phyloP scores from a whole-genome alignment of 64 coral and sea anemone species.

The Trachythela sp. region DNA sequence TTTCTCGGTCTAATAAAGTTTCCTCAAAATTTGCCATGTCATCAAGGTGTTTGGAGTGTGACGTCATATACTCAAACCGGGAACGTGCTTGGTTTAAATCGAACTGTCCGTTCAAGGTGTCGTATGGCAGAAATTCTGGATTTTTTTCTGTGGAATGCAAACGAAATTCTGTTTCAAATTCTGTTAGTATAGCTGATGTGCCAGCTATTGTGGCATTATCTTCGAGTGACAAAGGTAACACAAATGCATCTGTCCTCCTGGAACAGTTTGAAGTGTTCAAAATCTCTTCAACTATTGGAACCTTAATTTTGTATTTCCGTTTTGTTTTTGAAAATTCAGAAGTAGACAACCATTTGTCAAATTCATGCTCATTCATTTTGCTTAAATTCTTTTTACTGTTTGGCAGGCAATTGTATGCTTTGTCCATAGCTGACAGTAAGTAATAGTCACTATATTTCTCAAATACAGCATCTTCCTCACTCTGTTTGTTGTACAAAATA shows the following conservation, averaged over 20 bases:
- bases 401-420: slow-evolving; percentile 13
- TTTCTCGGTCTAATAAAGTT: background rate
- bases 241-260: background rate
- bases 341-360: background rate
- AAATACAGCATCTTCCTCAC: background rate
- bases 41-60: background rate
- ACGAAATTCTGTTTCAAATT: slow-evolving; percentile 3
- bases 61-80: background rate
- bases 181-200: background rate
- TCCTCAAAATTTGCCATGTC: slow-evolving; percentile 13
- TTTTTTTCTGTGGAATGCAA: background rate
- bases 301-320: background rate
- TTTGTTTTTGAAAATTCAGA: background rate
- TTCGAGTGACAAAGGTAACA: slow-evolving; percentile 20
- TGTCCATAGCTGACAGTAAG: slow-evolving; percentile 24
- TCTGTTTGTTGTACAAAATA: background rate
- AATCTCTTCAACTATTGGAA: background rate
- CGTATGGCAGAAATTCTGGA: slow-evolving; percentile 21
- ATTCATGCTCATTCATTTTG: background rate
- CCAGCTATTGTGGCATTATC: slow-evolving; percentile 18
- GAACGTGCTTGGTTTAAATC: background rate
- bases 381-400: background rate
- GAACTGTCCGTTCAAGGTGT: background rate
- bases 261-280: background rate
- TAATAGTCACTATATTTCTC: background rate